Base-by-base conservation (phyloP, 2,113 vertebrate species). In the Noctilio leporinus region DNA sequence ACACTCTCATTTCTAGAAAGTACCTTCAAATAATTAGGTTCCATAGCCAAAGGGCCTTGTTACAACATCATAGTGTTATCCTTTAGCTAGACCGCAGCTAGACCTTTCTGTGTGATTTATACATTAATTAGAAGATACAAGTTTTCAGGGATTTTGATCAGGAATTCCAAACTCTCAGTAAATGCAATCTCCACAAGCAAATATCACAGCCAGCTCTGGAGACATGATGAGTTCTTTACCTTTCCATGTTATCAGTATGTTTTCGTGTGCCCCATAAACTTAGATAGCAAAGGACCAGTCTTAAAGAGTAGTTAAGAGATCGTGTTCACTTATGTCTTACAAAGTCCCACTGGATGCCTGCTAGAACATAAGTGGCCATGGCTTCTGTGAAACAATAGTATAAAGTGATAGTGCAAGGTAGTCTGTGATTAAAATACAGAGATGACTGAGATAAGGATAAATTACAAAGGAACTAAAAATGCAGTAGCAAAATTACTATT, bases 401-500 rank as follows among this genome's bases (percentile, higher is more conserved):
- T n/a, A 55, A 35, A 69, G 15, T 49, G 38, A 70, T 26, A 62
- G 40, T 10, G 47, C 49, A 69, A 69, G 55, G 40, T 3, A 62
- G 2, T 53, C 76, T 81, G 28, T 62, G 45, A 80, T 47, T 33
- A 76, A 81, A 93, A 91, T 20, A 49, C 10, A 62, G 76, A 67
- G 49, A 30, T 43, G 33, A 49, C 35, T 8, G 51, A 53, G 49
- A 7, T 33, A 62, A 83, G 40, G 90, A 83, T 85, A 59, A 91
- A 91, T 81, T 43, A 51, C 67, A 69, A 93, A 88, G 77, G 94
- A 89, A 73, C 24, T 62, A 26, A 93, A 95, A 91, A 43, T 57
- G 28, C 11, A 91, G 26, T 4, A 10, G 62, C 26, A 35, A 35
- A 53, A 91, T 53, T 59, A 45, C 47, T 43, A 40, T 72, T 51